A percentile compares a stretch with the other conserved stretches of the same genome.
phyloP scores from a whole-genome alignment of 2,113 vertebrate species.

The Colinus virginianus region DNA sequence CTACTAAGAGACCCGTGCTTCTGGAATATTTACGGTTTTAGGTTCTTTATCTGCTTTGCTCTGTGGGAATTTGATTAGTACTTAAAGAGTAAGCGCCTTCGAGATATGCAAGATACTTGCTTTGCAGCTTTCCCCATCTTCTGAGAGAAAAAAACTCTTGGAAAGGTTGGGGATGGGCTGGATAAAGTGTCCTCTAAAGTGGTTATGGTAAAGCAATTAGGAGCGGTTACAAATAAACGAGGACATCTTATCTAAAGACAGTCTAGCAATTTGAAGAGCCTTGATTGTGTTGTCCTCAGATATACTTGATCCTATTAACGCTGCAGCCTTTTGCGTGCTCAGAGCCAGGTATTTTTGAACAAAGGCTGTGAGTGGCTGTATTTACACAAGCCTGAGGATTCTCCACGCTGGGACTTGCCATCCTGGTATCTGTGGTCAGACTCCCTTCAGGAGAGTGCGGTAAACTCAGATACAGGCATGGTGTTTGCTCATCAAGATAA shows the following conservation, averaged over 20 bases:
- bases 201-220: neutral
- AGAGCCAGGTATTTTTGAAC: neutral
- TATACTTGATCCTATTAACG: neutral
- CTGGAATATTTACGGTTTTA: neutral
- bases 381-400: neutral
- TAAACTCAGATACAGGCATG: neutral
- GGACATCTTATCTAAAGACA: neutral
- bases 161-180: neutral
- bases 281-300: neutral
- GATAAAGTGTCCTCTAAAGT: neutral
- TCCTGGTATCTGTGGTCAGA: neutral
- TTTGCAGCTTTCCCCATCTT: neutral
- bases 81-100: neutral
- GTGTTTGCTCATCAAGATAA: neutral
- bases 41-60: neutral
- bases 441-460: neutral
- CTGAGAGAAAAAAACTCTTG: neutral
- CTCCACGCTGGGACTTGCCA: neutral
- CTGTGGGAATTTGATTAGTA: neutral
- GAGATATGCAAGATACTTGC: neutral
- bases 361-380: neutral
- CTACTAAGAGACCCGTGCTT: neutral
- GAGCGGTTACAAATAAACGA: neutral
- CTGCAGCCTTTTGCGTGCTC: neutral
- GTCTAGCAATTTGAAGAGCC: neutral